A percentile compares a stretch with the other conserved stretches of the same genome.
Conservation (phyloP, 2,797 vertebrate species). For the Vireo griseus region DNA sequence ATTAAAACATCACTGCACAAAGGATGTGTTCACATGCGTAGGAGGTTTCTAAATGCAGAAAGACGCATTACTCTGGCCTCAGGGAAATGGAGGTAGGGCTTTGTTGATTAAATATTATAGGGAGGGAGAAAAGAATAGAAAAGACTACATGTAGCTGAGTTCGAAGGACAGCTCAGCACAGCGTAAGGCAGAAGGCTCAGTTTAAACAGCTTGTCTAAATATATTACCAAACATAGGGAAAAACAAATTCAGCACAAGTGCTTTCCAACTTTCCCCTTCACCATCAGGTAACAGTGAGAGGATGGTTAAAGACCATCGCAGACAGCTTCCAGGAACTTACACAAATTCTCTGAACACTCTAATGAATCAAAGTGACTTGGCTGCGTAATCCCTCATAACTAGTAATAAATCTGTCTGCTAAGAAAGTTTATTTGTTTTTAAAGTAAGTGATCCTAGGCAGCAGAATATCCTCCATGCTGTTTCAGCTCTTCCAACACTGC, state of each 20-base stretch:
- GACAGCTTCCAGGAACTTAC: conserved; percentile 27
- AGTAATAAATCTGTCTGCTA: conserved; percentile 35
- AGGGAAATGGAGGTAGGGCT: conserved; percentile 35
- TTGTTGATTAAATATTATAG: conserved; percentile 40
- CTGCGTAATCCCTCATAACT: not conserved
- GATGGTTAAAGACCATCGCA: not conserved
- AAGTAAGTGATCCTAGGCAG: not conserved
- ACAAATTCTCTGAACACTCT: not conserved
- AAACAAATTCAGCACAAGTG: conserved; percentile 19
- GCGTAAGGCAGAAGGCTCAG: conserved; percentile 9
- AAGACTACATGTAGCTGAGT: not conserved
- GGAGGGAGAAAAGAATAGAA: not conserved
- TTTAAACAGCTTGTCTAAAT: conserved; percentile 53
- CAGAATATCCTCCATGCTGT: not conserved
- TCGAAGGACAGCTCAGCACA: not conserved
- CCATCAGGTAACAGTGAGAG: conserved; percentile 7
- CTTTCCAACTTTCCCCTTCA: conserved; percentile 41
- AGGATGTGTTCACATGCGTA: not conserved
- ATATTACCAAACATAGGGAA: conserved; percentile 45
- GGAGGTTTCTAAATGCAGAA: conserved; percentile 58
- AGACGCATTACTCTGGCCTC: conserved; percentile 48
- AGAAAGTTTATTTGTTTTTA: conserved; percentile 33
- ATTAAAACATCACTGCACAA: conserved; percentile 34
- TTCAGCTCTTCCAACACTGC: not conserved
- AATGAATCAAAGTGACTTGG: conserved; percentile 33